Evolutionary conservation across 1,140 invertebrate species (phyloP).

Genomic region (Nomia melanderi): DNA sequence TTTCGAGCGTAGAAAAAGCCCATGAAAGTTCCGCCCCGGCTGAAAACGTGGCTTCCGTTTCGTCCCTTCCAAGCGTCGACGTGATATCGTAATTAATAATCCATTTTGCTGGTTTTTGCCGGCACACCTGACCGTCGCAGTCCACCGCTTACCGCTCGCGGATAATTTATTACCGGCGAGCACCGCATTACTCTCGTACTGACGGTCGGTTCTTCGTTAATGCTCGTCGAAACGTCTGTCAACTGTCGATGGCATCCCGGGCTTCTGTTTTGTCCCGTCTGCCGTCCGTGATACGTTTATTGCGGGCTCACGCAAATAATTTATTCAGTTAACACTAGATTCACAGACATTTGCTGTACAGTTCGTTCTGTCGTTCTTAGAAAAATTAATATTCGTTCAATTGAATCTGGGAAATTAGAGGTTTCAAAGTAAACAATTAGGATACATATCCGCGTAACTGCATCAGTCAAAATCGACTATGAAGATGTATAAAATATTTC

Average conservation of each 20-base stretch:
- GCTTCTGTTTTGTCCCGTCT: background rate
- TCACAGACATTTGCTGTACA: too few relatives aligned
- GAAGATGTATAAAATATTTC: too few relatives aligned
- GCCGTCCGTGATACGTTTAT: background rate
- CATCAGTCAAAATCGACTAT: too few relatives aligned
- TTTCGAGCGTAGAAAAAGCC: background rate
- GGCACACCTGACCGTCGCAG: conserved; percentile 67
- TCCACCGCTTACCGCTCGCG: conserved; percentile 61
- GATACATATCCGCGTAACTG: too few relatives aligned
- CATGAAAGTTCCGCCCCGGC: conserved; percentile 1
- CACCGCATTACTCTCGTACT: conserved; percentile 63
- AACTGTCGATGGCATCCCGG: conserved; percentile 34
- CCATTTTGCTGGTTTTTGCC: conserved; percentile 75
- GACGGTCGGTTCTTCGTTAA: conserved; percentile 44
- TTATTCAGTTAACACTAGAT: conserved; percentile 4
- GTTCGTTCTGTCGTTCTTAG: too few relatives aligned
- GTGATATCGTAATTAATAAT: conserved; percentile 79
- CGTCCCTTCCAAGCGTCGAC: conserved; percentile 35
- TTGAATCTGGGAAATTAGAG: too few relatives aligned
- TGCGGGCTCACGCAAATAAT: background rate
- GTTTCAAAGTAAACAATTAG: too few relatives aligned
- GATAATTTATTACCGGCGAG: conserved; percentile 72
- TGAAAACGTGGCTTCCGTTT: background rate
- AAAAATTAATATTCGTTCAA: too few relatives aligned
- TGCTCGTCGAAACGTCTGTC: conserved; percentile 41